Base-by-base conservation (phyloP, 2,113 vertebrate species). In the Damaliscus lunatus region DNA sequence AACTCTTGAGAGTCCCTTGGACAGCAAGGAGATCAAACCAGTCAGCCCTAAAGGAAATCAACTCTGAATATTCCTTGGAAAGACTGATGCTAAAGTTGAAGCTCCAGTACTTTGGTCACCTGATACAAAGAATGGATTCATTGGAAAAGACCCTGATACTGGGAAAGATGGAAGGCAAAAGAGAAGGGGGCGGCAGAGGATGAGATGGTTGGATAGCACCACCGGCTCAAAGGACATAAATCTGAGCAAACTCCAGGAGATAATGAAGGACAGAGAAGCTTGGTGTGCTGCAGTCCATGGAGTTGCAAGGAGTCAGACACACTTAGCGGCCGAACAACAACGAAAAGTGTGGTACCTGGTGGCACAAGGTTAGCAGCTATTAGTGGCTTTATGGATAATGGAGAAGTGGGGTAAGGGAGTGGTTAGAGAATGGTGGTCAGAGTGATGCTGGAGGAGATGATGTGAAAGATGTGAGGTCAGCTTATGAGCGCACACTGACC, bases 271-370 rank as follows among this genome's bases (percentile, higher is more conserved):
- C 40, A 43, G 71, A 27, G 71, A 77, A 77, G 71, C 6, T 27
- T 77, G 71, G 71, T 25, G 12, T 74, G 36, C 19, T 40, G 67
- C 67, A 40, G 19, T 40, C 67, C 67, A 40, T 25, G 67, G 67
- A 23, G 67, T 25, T 74, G 36, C 67, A 74, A 71, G 12, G 67
- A 40, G 67, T 74, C 67, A 74, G 67, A 74, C 21, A 74, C n/a
- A 74, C 21, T 74, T 40, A 40, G 36, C 0, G 1, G 5, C 19
- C 0, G 1, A 74, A 74, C 67, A 74, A 40, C 36, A 40, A 40
- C 0, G 21, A 74, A 40, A 74, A 27, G 0, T 23, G 31, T 57
- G 17, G n/a, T 50, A 16, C 46, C n/a, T 43, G 25, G 40, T 17
- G 21, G 53, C 23, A 74, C 17, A 46, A 21, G 57, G 43, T 33